Evolutionary conservation across 2,888 invertebrate species (phyloP), one percentile per base, ranked within the genome.

Genomic region (Catocala sponsa): DNA sequence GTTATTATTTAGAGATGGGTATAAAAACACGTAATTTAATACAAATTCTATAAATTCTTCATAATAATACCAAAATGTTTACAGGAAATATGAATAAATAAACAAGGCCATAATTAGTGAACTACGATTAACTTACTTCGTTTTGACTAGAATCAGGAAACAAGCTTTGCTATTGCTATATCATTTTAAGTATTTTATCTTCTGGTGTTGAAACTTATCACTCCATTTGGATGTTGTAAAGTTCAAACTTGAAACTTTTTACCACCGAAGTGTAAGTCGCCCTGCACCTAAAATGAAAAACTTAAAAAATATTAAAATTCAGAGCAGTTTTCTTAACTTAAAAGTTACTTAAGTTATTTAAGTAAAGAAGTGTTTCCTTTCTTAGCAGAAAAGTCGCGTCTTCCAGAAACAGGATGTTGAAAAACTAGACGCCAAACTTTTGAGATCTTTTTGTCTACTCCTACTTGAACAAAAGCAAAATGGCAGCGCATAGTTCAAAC

Each of bases 361-460:
- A 77, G 72, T 80, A 74, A 80, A 74, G 77, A 68, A 81, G 76
- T 77, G 76, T 78, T 82, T 82, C 79, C 81, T 78, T 80, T 77
- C 78, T 74, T 63, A 61, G 63, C 42, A 70, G 64, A 59, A 71
- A 77, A 74, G 68, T 77, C 68, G 72, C 64, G 58, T 78, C 78
- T 72, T 71, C 68, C 70, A 76, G 76, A 74, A 82, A 75, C 77
- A 76, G 82, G 80, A 83, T 79, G 77, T 70, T 74, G 72, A 78
- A 76, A 79, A 78, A 74, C 72, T 75, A 70, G 76, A 77, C 70
- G 70, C 59, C 15, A 64, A 81, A 79, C 66, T 80, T 82, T 72
- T 56, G 55, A 68, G 70, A 64, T 69, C 68, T 72, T 80, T 81
- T 81, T 77, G 74, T 78, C 59, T 64, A 68, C 67, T 55, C 60